phyloP scores from a whole-genome alignment of 2,113 vertebrate species.

The Meles meles region DNA sequence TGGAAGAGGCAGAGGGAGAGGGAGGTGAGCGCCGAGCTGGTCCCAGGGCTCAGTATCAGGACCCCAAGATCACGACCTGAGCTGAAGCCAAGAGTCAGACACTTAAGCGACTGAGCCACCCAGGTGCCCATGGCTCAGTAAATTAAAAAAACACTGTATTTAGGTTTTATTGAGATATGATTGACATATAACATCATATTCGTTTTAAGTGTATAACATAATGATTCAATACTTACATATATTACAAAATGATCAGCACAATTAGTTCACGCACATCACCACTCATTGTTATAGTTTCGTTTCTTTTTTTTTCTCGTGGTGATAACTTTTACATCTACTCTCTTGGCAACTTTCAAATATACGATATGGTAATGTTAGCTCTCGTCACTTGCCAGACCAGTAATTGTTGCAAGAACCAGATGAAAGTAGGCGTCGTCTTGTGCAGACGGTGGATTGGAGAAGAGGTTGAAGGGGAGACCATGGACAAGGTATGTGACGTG shows the following conservation, averaged over 20 bases:
- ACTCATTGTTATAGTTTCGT: not conserved
- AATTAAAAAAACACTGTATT: not conserved
- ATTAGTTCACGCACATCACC: not conserved
- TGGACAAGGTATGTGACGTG: not conserved
- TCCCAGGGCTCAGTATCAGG: not conserved
- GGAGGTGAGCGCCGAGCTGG: not conserved
- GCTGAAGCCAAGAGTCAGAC: not conserved
- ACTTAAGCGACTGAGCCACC: not conserved
- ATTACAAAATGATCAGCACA: not conserved
- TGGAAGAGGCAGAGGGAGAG: not conserved
- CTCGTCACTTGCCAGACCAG: not conserved
- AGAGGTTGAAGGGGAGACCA: not conserved
- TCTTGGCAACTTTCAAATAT: not conserved
- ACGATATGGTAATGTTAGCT: not conserved
- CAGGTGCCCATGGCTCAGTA: not conserved
- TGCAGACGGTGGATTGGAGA: not conserved
- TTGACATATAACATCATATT: not conserved
- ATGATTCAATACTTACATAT: not conserved
- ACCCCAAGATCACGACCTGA: not conserved
- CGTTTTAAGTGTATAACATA: not conserved
- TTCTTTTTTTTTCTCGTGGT: not conserved
- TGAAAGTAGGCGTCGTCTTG: not conserved
- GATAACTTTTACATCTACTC: not conserved
- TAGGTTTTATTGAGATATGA: not conserved
- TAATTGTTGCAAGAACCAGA: not conserved